A percentile compares a stretch with the other conserved stretches of the same genome.
These are phyloP conservation scores for Sus scrofa DNA, from an alignment of 2,113 vertebrate species.

Conservation along the genomic window DNA sequence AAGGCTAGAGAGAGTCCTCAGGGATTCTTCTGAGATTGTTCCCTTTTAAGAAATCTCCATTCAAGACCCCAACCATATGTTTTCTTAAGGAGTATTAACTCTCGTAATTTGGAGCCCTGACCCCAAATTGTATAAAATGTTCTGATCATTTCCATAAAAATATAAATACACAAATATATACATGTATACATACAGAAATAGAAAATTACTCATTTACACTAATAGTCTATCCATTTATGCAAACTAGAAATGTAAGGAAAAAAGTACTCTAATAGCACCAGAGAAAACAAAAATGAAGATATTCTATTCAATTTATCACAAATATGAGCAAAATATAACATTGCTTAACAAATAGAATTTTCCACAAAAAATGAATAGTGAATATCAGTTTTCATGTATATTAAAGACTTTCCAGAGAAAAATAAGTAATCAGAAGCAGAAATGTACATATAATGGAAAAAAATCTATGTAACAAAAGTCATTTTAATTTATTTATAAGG, in stretches of 20 bases:
- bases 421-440: not conserved
- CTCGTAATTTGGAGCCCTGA: not conserved
- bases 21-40: not conserved
- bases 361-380: not conserved
- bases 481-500: slow-evolving; percentile 27
- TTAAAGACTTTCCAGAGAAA: not conserved
- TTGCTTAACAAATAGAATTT: not conserved
- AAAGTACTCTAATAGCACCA: not conserved
- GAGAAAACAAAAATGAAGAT: slow-evolving; percentile 9
- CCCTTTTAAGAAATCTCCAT: not conserved
- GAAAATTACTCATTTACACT: not conserved
- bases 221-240: not conserved
- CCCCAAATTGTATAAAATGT: not conserved
- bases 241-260: slow-evolving; percentile 21
- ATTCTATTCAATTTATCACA: not conserved
- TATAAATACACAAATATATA: not conserved
- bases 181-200: not conserved
- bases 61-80: not conserved
- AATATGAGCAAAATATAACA: not conserved
- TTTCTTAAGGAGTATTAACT: not conserved
- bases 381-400: not conserved
- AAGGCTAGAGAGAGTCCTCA: not conserved
- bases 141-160: not conserved
- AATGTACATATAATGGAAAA: not conserved
- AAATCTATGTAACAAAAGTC: not conserved